Evolutionary conservation across 2,113 vertebrate species (phyloP), one percentile per base, ranked within the genome.

Genomic region (Myiopsitta monachus): DNA sequence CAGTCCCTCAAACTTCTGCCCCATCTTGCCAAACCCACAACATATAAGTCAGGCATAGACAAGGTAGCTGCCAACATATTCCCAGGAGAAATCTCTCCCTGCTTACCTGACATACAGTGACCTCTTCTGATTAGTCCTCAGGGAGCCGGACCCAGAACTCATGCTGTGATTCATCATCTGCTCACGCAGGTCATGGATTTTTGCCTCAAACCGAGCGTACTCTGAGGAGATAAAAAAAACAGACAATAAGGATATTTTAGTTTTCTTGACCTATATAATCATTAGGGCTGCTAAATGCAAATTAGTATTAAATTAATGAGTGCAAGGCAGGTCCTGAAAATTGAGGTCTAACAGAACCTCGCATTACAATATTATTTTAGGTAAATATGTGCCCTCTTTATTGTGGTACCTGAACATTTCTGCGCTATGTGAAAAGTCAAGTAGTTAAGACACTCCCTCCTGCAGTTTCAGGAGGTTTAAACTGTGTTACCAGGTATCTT

Each of bases 121-220:
- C 70, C 99, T 98, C 96, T 99, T 99, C 95, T 99, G 99, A 98
- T 99, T 99, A 97, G 99, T 99, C 97, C 98, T 98, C 95, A 99
- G 98, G 83, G 99, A 99, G 86, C 99, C 99, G 1, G 99, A 99
- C 85, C 99, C 99, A 78, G 99, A 99, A 98, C 99, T 99, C 99
- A 99, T 99, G 98, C 99, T 99, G 98, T 99, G 99, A 98, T 99
- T 99, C 99, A 99, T 99, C 99, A 99, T 99, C 98, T 99, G 99
- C 96, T 99, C 99, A 75, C 99, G 98, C 92, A 99, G 98, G 98
- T 99, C 99, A 98, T 99, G 99, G 98, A 99, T 99, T 98, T 99
- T 99, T 97, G 99, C 99, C 97, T 99, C 99, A 97, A 99, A 99
- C 86, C 98, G 98, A 97, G 99, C 98, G 96, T 99, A 99, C 94